phyloP scores from a whole-genome alignment of 2,888 invertebrate species.

The Fragum sueziense region DNA sequence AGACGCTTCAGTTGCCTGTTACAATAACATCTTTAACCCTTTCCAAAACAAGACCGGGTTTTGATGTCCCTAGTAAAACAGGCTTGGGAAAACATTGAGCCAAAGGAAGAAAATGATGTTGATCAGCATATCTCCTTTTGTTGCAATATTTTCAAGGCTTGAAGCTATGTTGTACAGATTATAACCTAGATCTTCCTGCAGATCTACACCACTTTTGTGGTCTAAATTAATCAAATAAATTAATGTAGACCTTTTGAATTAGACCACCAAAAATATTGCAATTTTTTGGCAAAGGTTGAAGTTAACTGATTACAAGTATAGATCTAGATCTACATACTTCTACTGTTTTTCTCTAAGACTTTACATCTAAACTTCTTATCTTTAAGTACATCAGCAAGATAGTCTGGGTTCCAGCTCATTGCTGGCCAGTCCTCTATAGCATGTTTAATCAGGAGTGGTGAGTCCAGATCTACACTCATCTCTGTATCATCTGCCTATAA shows the following conservation, averaged over 20 bases:
- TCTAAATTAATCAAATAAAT: neutral
- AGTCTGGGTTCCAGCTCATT: constrained; percentile 69
- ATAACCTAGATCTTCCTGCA: neutral
- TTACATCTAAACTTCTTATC: constrained; percentile 69
- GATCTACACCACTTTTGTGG: neutral
- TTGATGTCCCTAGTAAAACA: too few relatives aligned
- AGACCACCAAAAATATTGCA: neutral
- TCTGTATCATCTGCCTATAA: too few relatives aligned
- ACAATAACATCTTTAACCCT: too few relatives aligned
- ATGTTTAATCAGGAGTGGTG: constrained; percentile 63
- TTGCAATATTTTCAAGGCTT: too few relatives aligned
- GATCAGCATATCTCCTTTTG: too few relatives aligned
- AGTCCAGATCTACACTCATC: too few relatives aligned
- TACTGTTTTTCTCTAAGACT: constrained; percentile 52
- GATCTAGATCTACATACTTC: neutral
- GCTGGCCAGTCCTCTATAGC: constrained; percentile 68
- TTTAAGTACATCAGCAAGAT: constrained; percentile 62
- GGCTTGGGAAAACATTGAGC: too few relatives aligned
- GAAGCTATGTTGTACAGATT: neutral
- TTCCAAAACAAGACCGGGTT: too few relatives aligned
- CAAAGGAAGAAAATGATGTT: too few relatives aligned
- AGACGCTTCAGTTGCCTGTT: too few relatives aligned
- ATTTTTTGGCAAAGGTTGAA: neutral
- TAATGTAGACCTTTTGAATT: neutral
- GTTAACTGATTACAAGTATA: neutral